These are phyloP conservation scores for Nycticryphes semicollaris DNA, from an alignment of 2,113 vertebrate species.

Conservation along the genomic window DNA sequence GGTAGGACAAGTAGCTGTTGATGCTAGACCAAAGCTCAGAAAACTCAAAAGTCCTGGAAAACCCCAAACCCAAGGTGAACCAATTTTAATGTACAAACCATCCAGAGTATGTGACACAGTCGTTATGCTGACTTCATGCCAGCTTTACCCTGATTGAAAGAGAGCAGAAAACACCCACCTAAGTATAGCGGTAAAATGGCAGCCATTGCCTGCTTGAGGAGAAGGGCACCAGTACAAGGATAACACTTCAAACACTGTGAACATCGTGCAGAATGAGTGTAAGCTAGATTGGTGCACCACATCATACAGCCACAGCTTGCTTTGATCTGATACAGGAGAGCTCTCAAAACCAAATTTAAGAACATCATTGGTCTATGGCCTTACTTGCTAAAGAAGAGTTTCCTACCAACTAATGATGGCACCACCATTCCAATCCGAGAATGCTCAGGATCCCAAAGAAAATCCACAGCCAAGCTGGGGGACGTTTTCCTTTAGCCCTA, in stretches of 20 bases:
- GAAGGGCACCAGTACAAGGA: background rate
- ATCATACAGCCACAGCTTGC: background rate
- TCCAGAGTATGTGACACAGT: background rate
- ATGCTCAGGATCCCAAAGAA: background rate
- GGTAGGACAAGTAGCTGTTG: background rate
- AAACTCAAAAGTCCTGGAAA: background rate
- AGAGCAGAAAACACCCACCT: background rate
- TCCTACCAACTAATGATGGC: background rate
- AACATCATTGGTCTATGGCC: background rate
- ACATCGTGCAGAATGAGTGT: background rate
- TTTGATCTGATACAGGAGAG: background rate
- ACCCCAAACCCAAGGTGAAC: background rate
- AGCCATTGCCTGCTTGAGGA: background rate
- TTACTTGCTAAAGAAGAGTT: background rate
- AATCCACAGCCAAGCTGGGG: background rate
- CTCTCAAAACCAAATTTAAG: background rate
- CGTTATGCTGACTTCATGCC: background rate
- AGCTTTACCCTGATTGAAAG: background rate
- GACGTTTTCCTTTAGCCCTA: background rate
- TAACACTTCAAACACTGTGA: background rate
- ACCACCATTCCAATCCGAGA: background rate
- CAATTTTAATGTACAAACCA: background rate
- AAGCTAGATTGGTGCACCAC: background rate
- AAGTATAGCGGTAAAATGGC: background rate
- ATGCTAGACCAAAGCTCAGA: background rate